phyloP scores from a whole-genome alignment of 2,888 invertebrate genomes.

The Fragum whitleyi region DNA sequence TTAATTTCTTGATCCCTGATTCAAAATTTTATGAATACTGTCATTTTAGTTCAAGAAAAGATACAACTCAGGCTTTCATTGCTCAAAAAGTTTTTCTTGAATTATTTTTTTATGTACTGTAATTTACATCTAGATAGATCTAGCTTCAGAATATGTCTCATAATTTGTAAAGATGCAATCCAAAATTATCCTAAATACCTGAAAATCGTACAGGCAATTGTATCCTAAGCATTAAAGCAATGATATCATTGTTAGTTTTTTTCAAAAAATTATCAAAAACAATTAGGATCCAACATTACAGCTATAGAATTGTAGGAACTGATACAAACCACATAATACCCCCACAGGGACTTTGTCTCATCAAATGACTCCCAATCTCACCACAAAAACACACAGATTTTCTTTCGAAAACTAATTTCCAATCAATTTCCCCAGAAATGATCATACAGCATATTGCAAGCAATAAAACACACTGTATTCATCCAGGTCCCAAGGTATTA shows the following conservation, averaged over 20 bases:
- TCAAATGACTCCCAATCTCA: slow-evolving; percentile 19
- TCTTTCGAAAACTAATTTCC: slow-evolving; percentile 38
- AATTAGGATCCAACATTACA: not conserved
- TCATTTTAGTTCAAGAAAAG: too few relatives aligned
- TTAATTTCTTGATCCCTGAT: too few relatives aligned
- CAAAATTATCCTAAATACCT: too few relatives aligned
- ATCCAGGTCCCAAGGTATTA: slow-evolving; percentile 44
- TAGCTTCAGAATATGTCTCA: too few relatives aligned
- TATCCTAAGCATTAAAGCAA: too few relatives aligned
- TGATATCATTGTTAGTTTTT: not conserved
- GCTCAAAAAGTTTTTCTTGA: too few relatives aligned
- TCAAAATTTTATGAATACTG: too few relatives aligned
- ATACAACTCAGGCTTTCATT: too few relatives aligned
- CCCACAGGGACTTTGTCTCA: slow-evolving; percentile 31
- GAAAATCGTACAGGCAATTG: too few relatives aligned
- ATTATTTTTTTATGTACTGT: too few relatives aligned
- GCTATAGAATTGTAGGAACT: slow-evolving; percentile 28
- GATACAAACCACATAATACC: slow-evolving; percentile 52
- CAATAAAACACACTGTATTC: slow-evolving; percentile 44
- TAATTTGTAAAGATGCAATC: too few relatives aligned
- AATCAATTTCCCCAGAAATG: slow-evolving; percentile 34
- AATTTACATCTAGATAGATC: too few relatives aligned
- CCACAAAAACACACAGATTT: slow-evolving; percentile 34
- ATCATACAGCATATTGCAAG: slow-evolving; percentile 35
- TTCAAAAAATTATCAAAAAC: not conserved